These are phyloP conservation scores for Sycobia sp. DNA, from an alignment of 1,140 invertebrate genomes.

Conservation along the genomic window DNA sequence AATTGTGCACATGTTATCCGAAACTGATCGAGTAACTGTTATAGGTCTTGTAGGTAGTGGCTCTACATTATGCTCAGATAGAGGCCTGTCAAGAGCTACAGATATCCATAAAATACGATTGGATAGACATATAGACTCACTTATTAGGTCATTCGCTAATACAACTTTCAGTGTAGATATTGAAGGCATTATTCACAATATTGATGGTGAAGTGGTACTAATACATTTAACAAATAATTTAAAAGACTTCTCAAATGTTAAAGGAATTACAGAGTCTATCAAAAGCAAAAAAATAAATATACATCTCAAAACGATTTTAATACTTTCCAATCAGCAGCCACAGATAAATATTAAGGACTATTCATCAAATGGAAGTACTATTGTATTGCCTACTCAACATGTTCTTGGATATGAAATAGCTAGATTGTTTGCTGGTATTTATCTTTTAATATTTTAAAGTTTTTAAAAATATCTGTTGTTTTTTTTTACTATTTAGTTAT, in stretches of 20 bases:
- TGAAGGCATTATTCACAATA: slow-evolving; percentile 42
- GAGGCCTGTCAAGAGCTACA: slow-evolving; percentile 51
- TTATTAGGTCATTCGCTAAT: slow-evolving; percentile 47
- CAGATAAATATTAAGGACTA: slow-evolving; percentile 42
- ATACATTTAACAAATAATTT: slow-evolving; percentile 56
- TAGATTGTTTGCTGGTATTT: slow-evolving; percentile 48
- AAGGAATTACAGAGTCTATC: slow-evolving; percentile 45
- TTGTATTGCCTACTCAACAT: slow-evolving; percentile 55
- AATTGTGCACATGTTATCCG: slow-evolving; percentile 56
- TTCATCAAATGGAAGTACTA: slow-evolving; percentile 45
- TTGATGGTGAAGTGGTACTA: slow-evolving; percentile 49
- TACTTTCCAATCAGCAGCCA: slow-evolving; percentile 49
- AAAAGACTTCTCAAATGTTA: slow-evolving; percentile 41
- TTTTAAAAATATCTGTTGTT: background rate
- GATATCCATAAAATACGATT: slow-evolving; percentile 58
- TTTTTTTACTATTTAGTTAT: background rate
- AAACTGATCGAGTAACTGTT: slow-evolving; percentile 52
- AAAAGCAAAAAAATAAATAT: slow-evolving; percentile 39
- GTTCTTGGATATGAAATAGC: slow-evolving; percentile 57
- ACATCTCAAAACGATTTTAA: slow-evolving; percentile 51
- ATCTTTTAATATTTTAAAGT: too few relatives aligned
- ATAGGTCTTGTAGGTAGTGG: slow-evolving; percentile 48
- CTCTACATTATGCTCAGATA: slow-evolving; percentile 45
- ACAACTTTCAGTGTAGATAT: slow-evolving; percentile 49
- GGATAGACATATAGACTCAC: slow-evolving; percentile 49